phyloP scores from a whole-genome alignment of 2,797 vertebrate genomes.

The Gymnoscopelus microlampas region DNA sequence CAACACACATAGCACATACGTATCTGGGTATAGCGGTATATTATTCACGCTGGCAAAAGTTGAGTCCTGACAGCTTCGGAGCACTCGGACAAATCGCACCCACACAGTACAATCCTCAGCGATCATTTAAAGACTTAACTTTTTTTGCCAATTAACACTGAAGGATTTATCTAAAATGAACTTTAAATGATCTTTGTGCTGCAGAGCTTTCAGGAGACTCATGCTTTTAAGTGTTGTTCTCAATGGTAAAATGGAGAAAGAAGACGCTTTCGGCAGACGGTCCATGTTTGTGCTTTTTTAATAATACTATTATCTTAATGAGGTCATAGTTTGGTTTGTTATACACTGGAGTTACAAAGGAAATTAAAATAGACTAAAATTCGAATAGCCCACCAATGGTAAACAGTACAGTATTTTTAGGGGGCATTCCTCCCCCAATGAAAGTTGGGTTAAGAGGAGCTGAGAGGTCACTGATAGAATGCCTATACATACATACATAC shows the following conservation, averaged over 20 bases:
- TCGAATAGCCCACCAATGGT: constrained; percentile 95
- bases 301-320: constrained; percentile 99
- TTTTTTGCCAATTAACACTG: too few relatives aligned
- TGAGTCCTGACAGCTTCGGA: constrained; percentile 71
- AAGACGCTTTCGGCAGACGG: constrained; percentile 94
- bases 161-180: constrained; percentile 42
- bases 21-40: constrained; percentile 75
- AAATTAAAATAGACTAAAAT: constrained; percentile 89
- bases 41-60: constrained; percentile 66
- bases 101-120: constrained; percentile 10
- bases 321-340: constrained; percentile 99
- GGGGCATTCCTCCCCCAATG: constrained; percentile 89
- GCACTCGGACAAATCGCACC: constrained; percentile 57
- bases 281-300: constrained; percentile 99
- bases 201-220: constrained; percentile 72
- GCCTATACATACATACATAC: constrained; percentile 99
- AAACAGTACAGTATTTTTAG: constrained; percentile 94
- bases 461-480: constrained; percentile 99
- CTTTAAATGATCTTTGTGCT: constrained; percentile 58
- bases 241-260: constrained; percentile 75
- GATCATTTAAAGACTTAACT: too few relatives aligned
- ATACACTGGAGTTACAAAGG: constrained; percentile 99
- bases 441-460: constrained; percentile 84
- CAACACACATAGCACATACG: constrained; percentile 77
- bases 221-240: constrained; percentile 59